These are phyloP conservation scores for Danio choprae DNA, from an alignment of 2,797 vertebrate genomes.

Conservation along the genomic window DNA sequence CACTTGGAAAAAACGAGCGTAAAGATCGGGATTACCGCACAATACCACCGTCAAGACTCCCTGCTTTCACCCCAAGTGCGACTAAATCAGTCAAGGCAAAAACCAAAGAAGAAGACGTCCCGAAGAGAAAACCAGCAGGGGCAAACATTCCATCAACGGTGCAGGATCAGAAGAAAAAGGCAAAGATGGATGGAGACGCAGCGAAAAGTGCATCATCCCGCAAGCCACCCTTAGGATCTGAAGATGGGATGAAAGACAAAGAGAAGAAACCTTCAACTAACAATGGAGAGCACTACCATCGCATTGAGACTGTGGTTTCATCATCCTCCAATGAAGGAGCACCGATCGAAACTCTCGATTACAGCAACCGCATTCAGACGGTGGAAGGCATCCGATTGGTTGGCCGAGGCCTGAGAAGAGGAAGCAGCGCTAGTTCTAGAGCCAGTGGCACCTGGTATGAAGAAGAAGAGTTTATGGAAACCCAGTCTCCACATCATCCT, in stretches of 20 bases:
- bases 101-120: conserved; percentile 67
- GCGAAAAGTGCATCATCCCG: conserved; percentile 70
- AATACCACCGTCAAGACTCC: conserved; percentile 56
- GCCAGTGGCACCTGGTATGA: conserved; percentile 80
- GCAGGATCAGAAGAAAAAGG: conserved; percentile 63
- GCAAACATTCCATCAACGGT: conserved; percentile 58
- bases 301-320: conserved; percentile 93
- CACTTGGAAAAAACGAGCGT: conserved; percentile 62
- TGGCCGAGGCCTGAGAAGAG: conserved; percentile 82
- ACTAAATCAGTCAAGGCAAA: conserved; percentile 82
- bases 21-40: conserved; percentile 71
- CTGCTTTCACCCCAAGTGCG: conserved; percentile 79
- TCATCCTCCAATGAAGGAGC: conserved; percentile 79
- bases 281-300: conserved; percentile 85
- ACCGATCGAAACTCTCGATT: conserved; percentile 88
- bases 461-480: conserved; percentile 79
- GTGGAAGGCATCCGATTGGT: conserved; percentile 92
- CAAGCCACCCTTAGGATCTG: conserved; percentile 65
- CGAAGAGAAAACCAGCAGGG: conserved; percentile 63
- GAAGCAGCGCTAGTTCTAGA: conserved; percentile 66
- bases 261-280: conserved; percentile 62
- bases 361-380: conserved; percentile 91
- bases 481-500: conserved; percentile 66
- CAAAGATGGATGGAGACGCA: conserved; percentile 70
- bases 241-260: conserved; percentile 68